Evolutionary conservation across 35 echinoderm and acorn worm genomes (phyloP), one percentile per base, ranked within the genome.

Genomic region (Apostichopus californicus): DNA sequence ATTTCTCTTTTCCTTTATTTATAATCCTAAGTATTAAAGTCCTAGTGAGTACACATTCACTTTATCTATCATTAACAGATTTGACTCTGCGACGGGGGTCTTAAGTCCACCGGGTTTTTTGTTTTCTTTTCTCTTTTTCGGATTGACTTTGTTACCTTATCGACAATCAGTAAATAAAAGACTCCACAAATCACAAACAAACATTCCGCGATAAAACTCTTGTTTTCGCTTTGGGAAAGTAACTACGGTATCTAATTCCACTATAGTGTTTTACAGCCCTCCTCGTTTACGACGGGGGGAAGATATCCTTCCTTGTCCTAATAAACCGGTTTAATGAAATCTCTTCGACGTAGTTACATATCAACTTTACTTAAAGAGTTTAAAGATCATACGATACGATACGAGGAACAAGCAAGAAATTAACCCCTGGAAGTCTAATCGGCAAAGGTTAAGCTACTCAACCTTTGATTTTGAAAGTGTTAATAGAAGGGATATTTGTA

Each of bases 151-250:
- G 34, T 12, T 17, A 83, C 46, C 53, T 83, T 83, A 83, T 83
- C 80, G 34, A 11, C 25, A 13, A 83, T 83, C 80, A 11, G 80
- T 83, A 83, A 83, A 83, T 34, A 83, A 55, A n/a, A 83, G 64
- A 68, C 11, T 34, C n/a, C 53, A 54, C 80, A 56, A 55, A 83
- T 83, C 80, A 83, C 80, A 83, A 83, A 83, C 80, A 83, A 83
- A 83, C 80, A 83, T 83, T 12, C 8, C 25, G 52, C 18, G 25
- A 55, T 14, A 54, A 83, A 83, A 83, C 80, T 83, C 80, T 83
- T 83, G 80, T 83, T 83, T 83, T 83, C 80, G 80, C 2, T 83
- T 83, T 55, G 34, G 80, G 80, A 83, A 83, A 83, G 80, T 83
- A 68, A 68, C 64, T 11, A n/a, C n/a, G n/a, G n/a, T n/a, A 20